A percentile compares a stretch with the other conserved stretches of the same genome.
These are phyloP conservation scores for Zele albiditarsus DNA, from an alignment of 2,888 invertebrate genomes.

Conservation along the genomic window DNA sequence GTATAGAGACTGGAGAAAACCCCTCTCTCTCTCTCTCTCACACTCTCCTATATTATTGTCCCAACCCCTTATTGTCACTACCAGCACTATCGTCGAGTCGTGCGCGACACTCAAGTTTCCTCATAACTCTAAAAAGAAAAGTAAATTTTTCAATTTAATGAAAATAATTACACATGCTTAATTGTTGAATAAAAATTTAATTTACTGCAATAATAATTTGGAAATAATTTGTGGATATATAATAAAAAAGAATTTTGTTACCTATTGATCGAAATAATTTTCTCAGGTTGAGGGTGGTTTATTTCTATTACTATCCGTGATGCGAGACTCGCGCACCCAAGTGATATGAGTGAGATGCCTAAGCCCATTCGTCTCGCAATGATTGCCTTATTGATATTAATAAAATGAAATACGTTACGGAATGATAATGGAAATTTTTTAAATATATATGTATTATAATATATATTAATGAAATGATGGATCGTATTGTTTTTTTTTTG, in stretches of 20 bases:
- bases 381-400: slow-evolving; percentile 70
- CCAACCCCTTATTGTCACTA: slow-evolving; percentile 60
- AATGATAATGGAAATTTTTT: slow-evolving; percentile 46
- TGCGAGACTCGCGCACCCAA: slow-evolving; percentile 55
- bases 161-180: not conserved
- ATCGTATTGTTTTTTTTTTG: not conserved
- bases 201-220: not conserved
- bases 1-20: slow-evolving; percentile 64
- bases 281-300: slow-evolving; percentile 45
- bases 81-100: slow-evolving; percentile 49
- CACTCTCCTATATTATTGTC: slow-evolving; percentile 71
- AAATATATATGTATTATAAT: not conserved
- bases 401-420: slow-evolving; percentile 64
- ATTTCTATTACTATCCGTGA: slow-evolving; percentile 55
- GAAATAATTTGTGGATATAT: slow-evolving; percentile 9
- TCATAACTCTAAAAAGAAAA: slow-evolving; percentile 19
- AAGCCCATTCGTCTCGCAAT: slow-evolving; percentile 59
- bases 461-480: not conserved
- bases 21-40: no score
- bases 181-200: not conserved
- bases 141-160: slow-evolving; percentile 24
- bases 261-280: not conserved
- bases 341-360: slow-evolving; percentile 63
- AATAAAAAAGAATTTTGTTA: slow-evolving; percentile 28
- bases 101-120: slow-evolving; percentile 29